Evolutionary conservation across 1,140 invertebrate species (phyloP).

Genomic region (Hypothenemus hampei): DNA sequence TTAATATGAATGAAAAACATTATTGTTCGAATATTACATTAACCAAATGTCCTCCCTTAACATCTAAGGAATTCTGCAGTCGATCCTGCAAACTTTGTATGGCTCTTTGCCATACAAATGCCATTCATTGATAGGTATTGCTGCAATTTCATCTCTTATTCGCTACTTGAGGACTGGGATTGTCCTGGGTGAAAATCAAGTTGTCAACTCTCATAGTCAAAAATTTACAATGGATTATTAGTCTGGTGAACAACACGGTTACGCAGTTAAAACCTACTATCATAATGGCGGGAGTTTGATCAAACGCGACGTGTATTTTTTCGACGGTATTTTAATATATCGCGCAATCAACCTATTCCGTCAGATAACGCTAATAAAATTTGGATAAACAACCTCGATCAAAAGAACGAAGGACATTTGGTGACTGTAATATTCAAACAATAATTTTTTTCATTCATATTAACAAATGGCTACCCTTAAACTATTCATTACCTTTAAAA

Average conservation of each 20-base stretch:
- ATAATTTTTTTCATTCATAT: no score
- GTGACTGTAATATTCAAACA: no score
- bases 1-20: not conserved
- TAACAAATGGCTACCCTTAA: no score
- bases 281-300: slow-evolving; percentile 12
- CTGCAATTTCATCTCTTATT: slow-evolving; percentile 24
- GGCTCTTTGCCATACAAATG: slow-evolving; percentile 14
- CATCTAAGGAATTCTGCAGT: slow-evolving; percentile 13
- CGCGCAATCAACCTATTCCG: slow-evolving; percentile 20
- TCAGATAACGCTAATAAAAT: slow-evolving; percentile 15
- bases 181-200: slow-evolving; percentile 6
- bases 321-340: slow-evolving; percentile 23
- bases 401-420: no score
- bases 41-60: no score
- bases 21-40: no score
- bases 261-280: slow-evolving; percentile 2
- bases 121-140: slow-evolving; percentile 21
- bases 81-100: slow-evolving; percentile 20
- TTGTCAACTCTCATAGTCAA: no score
- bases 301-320: not conserved
- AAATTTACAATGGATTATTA: slow-evolving; percentile 22
- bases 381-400: slow-evolving; percentile 10
- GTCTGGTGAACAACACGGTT: slow-evolving; percentile 22
- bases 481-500: no score
- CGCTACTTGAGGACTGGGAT: slow-evolving; percentile 22